Evolutionary conservation across 2,888 invertebrate species (phyloP), one percentile per base, ranked within the genome.

Genomic region (Ennomos quercinarius): DNA sequence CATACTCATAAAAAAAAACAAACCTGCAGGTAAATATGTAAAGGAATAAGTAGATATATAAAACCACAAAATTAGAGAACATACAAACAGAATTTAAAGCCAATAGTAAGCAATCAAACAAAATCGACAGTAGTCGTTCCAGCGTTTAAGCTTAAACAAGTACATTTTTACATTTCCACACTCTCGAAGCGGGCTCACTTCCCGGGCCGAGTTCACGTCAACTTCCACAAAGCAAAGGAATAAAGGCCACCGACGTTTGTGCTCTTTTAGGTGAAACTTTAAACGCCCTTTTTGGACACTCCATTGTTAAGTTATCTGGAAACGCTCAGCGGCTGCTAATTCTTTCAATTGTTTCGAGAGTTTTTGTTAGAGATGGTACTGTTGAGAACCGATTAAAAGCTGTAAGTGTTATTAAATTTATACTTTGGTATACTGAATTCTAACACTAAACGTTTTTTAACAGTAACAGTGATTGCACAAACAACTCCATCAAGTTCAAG

Each of bases 211-310:
- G 68, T 67, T 66, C 63, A 68, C 75, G 81, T 82, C 81, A 83
- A 80, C 78, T 84, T 77, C 64, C 72, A 81, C 80, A 83, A 84
- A 81, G 80, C 81, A 78, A 80, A 77, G 78, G 82, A 81, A 83
- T 83, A 80, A 80, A 80, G 77, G 80, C 74, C 74, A 73, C 74
- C 76, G 68, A 55, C 71, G 76, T 78, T 83, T 78, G 80, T 76
- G 77, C 77, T 78, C 74, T 78, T 83, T 80, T 73, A 66, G 63
- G 61, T 64, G 63, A 63, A 77, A 80, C 72, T 77, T 81, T 76
- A 73, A 76, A 72, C 72, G 72, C 63, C 63, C 57, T 65, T 71
- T 76, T 72, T 66, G 61, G 66, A 70, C 67, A 64, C 51, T 65
- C 66, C 63, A 67, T 72, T 64, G 67, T 71, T 67, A 70, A 73